Evolutionary conservation across 2,888 invertebrate genomes (phyloP).

Genomic region (Ectobius pallidus): DNA sequence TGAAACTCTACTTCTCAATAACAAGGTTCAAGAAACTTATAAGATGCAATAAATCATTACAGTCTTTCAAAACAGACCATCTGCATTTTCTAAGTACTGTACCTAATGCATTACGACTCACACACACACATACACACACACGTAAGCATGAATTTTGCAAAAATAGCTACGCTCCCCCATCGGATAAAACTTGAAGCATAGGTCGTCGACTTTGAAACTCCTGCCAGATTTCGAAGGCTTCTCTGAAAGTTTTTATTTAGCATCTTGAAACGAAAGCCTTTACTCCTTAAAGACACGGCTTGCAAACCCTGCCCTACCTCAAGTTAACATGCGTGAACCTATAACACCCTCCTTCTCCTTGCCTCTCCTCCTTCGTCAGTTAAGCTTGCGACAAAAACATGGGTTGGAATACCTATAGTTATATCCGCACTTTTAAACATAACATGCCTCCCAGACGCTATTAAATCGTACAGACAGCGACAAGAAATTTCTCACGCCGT

Average conservation of each 20-base stretch:
- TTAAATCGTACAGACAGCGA: background rate
- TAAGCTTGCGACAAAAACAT: constrained; percentile 2
- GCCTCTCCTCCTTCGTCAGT: background rate
- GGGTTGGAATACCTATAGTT: background rate
- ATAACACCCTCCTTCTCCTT: background rate
- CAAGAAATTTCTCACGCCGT: background rate
- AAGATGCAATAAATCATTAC: too few species aligned
- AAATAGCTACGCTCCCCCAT: background rate
- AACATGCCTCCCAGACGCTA: constrained; percentile 9
- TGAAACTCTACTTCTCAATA: too few species aligned
- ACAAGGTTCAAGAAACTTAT: too few species aligned
- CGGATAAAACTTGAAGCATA: background rate
- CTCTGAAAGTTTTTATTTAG: constrained; percentile 25
- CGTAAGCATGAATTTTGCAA: background rate
- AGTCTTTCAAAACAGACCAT: background rate
- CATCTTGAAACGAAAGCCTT: constrained; percentile 8
- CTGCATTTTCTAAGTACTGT: background rate
- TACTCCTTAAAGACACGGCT: constrained; percentile 13
- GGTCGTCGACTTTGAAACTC: constrained; percentile 13
- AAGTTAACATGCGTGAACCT: constrained; percentile 21
- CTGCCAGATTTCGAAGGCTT: constrained; percentile 25
- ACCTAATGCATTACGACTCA: background rate
- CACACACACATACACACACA: background rate
- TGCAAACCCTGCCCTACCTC: constrained; percentile 17
- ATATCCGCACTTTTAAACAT: background rate